Conservation (phyloP, 2,888 invertebrate genomes). For the Pycnomerus fuliginosus region DNA sequence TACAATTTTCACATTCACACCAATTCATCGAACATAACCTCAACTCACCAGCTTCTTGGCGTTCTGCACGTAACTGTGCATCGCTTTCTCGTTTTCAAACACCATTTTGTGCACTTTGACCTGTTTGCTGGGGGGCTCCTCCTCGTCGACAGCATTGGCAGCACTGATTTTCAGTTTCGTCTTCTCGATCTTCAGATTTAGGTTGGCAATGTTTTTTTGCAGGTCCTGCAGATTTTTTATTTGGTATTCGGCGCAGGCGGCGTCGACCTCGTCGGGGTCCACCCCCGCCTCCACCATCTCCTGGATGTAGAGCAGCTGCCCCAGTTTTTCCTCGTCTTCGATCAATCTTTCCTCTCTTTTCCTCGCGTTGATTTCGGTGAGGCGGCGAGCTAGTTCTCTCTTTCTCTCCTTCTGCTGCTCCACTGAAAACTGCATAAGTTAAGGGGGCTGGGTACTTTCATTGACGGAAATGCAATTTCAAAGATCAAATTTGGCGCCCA, state of each 20-base stretch:
- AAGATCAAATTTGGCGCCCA: too few species aligned
- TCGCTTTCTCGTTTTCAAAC: slow-evolving; percentile 50
- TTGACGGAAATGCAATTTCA: too few species aligned
- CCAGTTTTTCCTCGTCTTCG: slow-evolving; percentile 85
- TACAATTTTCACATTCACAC: slow-evolving; percentile 28
- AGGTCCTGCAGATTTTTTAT: slow-evolving; percentile 76
- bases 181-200: slow-evolving; percentile 73
- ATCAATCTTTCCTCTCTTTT: slow-evolving; percentile 84
- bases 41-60: slow-evolving; percentile 63
- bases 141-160: slow-evolving; percentile 66
- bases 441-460: too few species aligned
- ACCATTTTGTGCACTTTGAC: slow-evolving; percentile 51
- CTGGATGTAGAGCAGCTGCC: slow-evolving; percentile 72
- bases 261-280: slow-evolving; percentile 60
- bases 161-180: slow-evolving; percentile 74
- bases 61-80: slow-evolving; percentile 57
- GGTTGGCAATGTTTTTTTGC: slow-evolving; percentile 69
- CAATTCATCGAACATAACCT: too few species aligned
- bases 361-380: slow-evolving; percentile 87
- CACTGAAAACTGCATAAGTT: slow-evolving; percentile 45
- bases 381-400: slow-evolving; percentile 78
- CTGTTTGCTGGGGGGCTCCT: slow-evolving; percentile 50
- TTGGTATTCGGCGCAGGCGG: slow-evolving; percentile 73
- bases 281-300: slow-evolving; percentile 76
- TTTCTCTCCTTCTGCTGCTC: slow-evolving; percentile 87